Evolutionary conservation across 1,140 invertebrate species (phyloP).

Genomic region (Vanessa atalanta): DNA sequence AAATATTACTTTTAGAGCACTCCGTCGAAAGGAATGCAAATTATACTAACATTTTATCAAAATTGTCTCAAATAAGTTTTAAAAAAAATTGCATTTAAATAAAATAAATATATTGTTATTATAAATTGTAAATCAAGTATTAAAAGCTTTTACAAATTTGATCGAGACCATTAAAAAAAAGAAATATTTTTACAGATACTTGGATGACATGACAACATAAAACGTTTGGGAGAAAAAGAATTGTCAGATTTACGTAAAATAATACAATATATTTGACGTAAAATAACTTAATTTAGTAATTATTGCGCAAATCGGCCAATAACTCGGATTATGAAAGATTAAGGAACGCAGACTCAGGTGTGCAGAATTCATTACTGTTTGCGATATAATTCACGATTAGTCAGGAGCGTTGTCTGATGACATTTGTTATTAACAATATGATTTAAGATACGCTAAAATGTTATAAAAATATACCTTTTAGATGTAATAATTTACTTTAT

Average conservation of each 20-base stretch:
- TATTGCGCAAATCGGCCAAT: constrained; percentile 28
- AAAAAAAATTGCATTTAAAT: not conserved
- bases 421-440: not conserved
- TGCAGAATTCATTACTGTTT: constrained; percentile 28
- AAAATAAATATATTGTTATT: not conserved
- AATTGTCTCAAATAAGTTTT: not conserved
- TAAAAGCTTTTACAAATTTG: too few relatives aligned
- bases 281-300: not conserved
- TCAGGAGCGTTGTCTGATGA: constrained; percentile 21
- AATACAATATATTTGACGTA: not conserved
- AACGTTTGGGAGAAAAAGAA: too few relatives aligned
- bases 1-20: too few relatives aligned
- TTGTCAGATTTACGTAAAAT: not conserved
- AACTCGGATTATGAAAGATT: constrained; percentile 33
- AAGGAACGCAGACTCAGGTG: constrained; percentile 29
- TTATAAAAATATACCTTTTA: too few relatives aligned
- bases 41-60: too few relatives aligned
- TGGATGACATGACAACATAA: too few relatives aligned
- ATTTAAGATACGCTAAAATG: not conserved
- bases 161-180: too few relatives aligned
- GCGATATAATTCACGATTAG: constrained; percentile 32
- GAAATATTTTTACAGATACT: too few relatives aligned
- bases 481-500: too few relatives aligned
- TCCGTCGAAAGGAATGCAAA: too few relatives aligned
- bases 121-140: too few relatives aligned